phyloP scores from a whole-genome alignment of 2,113 vertebrate genomes.

The Pipa parva region DNA sequence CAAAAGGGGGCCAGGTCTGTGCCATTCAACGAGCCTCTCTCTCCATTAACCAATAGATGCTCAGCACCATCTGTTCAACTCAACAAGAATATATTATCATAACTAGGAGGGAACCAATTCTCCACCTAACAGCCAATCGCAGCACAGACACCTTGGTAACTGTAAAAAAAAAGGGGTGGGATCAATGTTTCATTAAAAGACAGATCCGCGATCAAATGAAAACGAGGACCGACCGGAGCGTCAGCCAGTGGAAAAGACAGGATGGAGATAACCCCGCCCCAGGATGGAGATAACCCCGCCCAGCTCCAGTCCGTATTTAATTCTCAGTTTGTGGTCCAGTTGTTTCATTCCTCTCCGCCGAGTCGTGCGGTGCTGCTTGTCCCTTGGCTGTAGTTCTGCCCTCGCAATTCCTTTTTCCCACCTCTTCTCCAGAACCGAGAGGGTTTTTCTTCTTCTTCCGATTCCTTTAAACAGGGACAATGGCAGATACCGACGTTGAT shows the following conservation, averaged over 20 bases:
- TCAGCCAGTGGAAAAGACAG: constrained; percentile 23
- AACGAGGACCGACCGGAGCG: rapidly evolving
- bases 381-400: background rate
- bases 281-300: constrained; percentile 11
- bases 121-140: background rate
- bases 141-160: background rate
- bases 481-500: constrained; percentile 73
- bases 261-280: constrained; percentile 15
- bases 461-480: constrained; percentile 43
- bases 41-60: constrained; percentile 3
- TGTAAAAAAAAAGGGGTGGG: constrained; percentile 9
- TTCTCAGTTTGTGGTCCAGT: constrained; percentile 45
- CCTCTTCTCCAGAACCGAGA: background rate
- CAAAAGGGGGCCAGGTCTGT: constrained; percentile 12
- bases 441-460: constrained; percentile 11
- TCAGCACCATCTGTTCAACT: constrained; percentile 12
- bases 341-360: constrained; percentile 56
- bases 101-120: background rate
- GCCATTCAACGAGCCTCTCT: background rate
- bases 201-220: background rate
- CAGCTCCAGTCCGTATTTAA: constrained; percentile 45
- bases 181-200: background rate
- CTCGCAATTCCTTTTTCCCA: constrained; percentile 1
- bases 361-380: constrained; percentile 38
- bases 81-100: background rate